These are phyloP conservation scores for Menidia menidia DNA, from an alignment of 2,797 vertebrate genomes.

Conservation along the genomic window DNA sequence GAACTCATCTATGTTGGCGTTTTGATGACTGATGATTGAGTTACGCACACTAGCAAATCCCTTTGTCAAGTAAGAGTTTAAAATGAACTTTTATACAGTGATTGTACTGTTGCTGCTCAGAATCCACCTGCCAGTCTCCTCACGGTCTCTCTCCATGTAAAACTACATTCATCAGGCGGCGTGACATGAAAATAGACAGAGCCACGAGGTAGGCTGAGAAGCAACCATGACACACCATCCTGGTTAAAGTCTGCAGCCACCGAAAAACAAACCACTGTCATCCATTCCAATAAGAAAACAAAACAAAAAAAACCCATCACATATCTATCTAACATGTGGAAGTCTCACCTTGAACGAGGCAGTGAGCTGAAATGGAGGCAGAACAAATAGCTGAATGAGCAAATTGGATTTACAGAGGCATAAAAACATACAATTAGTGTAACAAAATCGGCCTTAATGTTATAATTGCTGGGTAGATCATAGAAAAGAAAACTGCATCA, in stretches of 20 bases:
- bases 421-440: neutral
- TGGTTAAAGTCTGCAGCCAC: constrained; percentile 9
- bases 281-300: neutral
- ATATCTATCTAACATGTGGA: too few species aligned
- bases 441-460: neutral
- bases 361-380: neutral
- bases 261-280: neutral
- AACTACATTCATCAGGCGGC: constrained; percentile 69
- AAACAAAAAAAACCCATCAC: neutral
- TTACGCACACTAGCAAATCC: neutral
- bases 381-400: constrained; percentile 1
- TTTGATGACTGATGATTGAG: constrained; percentile 13
- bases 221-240: neutral
- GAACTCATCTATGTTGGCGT: constrained; percentile 1
- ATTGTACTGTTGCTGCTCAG: constrained; percentile 62
- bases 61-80: neutral
- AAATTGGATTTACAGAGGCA: neutral
- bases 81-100: constrained; percentile 19
- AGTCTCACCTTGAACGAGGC: neutral
- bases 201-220: constrained; percentile 18
- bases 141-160: constrained; percentile 11
- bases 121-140: constrained; percentile 8
- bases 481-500: neutral
- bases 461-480: neutral
- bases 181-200: neutral